Evolutionary conservation across 1,140 invertebrate species (phyloP).

Genomic region (Hydropsyche tenuis): DNA sequence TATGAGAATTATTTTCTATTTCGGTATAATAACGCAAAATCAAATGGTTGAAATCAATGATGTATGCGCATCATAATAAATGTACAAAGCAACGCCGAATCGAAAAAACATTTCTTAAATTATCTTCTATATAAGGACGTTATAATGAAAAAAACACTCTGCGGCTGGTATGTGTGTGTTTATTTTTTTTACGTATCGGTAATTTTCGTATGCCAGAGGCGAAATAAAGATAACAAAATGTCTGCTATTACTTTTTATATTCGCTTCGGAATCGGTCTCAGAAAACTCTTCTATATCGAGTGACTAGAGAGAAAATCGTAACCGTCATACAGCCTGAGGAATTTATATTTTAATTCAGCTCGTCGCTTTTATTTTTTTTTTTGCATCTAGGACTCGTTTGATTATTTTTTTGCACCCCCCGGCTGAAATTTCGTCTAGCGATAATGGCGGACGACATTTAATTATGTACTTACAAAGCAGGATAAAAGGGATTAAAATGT

Average conservation of each 20-base stretch:
- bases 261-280: slow-evolving; percentile 20
- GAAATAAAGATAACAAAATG: slow-evolving; percentile 37
- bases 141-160: neutral
- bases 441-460: slow-evolving; percentile 23
- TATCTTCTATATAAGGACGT: neutral
- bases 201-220: slow-evolving; percentile 14
- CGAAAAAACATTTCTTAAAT: neutral
- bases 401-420: neutral
- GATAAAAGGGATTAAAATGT: slow-evolving; percentile 29
- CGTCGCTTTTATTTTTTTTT: neutral
- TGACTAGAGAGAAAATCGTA: neutral
- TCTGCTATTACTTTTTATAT: slow-evolving; percentile 28
- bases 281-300: slow-evolving; percentile 16
- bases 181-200: slow-evolving; percentile 6
- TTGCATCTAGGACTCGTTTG: neutral
- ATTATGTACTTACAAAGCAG: slow-evolving; percentile 26
- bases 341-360: neutral
- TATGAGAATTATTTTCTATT: too few species aligned
- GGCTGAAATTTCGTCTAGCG: neutral
- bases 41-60: neutral
- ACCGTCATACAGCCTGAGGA: neutral
- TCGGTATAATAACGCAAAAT: neutral
- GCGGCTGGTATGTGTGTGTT: slow-evolving; percentile 1
- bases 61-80: too few species aligned
- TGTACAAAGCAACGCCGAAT: neutral